Percentiles rank a stretch among this genome's conserved stretches.
Evolutionary conservation across 2,888 invertebrate species (phyloP).

Genomic region (Apamea epomidion): DNA sequence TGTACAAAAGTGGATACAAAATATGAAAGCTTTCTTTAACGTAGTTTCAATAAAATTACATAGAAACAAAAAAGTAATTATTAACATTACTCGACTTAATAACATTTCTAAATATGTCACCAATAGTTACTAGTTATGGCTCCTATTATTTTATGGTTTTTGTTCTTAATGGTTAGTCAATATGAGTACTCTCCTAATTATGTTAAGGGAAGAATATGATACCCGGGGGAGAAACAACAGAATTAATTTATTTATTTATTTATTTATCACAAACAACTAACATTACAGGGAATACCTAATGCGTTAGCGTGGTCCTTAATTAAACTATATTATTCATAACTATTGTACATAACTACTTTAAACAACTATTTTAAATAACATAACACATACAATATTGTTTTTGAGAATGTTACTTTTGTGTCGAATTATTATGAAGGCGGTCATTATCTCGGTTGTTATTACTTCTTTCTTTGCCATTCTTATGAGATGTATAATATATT

Average conservation of each 20-base stretch:
- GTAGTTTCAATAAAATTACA: slow-evolving; percentile 20
- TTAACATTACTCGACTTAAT: neutral
- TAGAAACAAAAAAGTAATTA: slow-evolving; percentile 13
- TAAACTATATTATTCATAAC: too few relatives aligned
- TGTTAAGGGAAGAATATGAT: slow-evolving; percentile 11
- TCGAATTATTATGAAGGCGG: slow-evolving; percentile 12
- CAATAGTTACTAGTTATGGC: neutral
- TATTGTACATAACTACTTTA: too few relatives aligned
- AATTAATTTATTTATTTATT: too few relatives aligned
- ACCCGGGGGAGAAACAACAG: neutral
- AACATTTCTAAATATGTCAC: neutral
- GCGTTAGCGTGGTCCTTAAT: too few relatives aligned
- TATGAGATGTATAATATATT: neutral
- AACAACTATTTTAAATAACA: too few relatives aligned
- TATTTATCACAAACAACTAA: too few relatives aligned
- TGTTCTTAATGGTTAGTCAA: neutral
- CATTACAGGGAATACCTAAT: too few relatives aligned
- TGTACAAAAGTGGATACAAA: neutral
- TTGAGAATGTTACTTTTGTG: slow-evolving; percentile 5
- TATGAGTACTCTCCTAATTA: slow-evolving; percentile 14
- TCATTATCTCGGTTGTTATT: neutral
- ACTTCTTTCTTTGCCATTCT: neutral
- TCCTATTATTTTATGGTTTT: neutral
- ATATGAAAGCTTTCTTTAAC: slow-evolving; percentile 5
- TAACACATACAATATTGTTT: too few relatives aligned